phyloP scores from a whole-genome alignment of 2,797 vertebrate genomes.

The Megalops cyprinoides region DNA sequence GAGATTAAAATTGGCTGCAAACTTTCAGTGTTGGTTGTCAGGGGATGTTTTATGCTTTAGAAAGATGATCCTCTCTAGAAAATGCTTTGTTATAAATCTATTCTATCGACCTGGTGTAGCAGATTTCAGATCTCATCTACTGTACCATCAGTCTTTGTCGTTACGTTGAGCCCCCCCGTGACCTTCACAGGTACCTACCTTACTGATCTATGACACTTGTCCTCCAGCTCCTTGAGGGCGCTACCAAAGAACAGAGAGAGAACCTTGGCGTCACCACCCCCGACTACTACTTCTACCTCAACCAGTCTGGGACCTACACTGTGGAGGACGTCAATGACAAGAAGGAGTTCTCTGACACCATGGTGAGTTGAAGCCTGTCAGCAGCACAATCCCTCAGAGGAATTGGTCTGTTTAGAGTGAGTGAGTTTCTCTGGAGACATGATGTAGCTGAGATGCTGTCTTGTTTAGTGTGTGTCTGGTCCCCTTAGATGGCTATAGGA shows the following conservation, averaged over 20 bases:
- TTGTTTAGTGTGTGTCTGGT: no score
- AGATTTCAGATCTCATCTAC: no score
- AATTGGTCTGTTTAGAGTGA: background rate
- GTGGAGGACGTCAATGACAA: slow-evolving; percentile 81
- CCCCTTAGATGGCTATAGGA: background rate
- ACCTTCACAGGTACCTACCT: background rate
- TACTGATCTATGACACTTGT: slow-evolving; percentile 1
- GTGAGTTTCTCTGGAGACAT: background rate
- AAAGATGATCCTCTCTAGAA: no score
- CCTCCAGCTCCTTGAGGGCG: slow-evolving; percentile 73
- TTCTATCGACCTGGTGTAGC: no score
- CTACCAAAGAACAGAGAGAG: slow-evolving; percentile 72
- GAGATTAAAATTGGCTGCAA: no score
- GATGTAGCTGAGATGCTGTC: no score
- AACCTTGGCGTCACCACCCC: slow-evolving; percentile 79
- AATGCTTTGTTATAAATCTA: no score
- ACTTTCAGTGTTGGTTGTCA: background rate
- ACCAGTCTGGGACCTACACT: slow-evolving; percentile 79
- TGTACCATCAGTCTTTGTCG: background rate
- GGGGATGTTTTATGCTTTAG: background rate
- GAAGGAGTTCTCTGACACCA: slow-evolving; percentile 77
- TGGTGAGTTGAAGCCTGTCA: slow-evolving; percentile 63
- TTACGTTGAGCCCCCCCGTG: slow-evolving; percentile 13
- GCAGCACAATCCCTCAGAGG: no score
- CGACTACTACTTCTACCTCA: slow-evolving; percentile 83